Evolutionary conservation across 2,888 invertebrate species (phyloP), one percentile per base, ranked within the genome.

Genomic region (Brachynemurus nebulosus): DNA sequence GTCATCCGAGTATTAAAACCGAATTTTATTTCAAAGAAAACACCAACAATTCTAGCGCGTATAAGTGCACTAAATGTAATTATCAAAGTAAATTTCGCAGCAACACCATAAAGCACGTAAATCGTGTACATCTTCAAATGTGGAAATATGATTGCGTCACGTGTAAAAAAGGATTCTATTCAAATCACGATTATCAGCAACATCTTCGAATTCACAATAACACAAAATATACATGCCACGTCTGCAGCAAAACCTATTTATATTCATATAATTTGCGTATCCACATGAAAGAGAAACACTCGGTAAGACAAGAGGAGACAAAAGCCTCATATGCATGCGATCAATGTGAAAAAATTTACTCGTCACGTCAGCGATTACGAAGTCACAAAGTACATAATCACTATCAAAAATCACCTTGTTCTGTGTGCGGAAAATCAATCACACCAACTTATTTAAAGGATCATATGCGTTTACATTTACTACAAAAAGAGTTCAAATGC

Each of bases 401-500:
- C 19, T 4, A 19, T 11, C 25, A 21, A 27, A 23, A 14, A 2
- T 25, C 18, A 2, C 12, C 6, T 8, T 44, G 44, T 23, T 14
- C 17, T 2, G 19, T 27, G 2, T 44, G 44, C 12, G 37, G 27
- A 4, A 44, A 44, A 25, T 27, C 20, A 30, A 38, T 44, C 19
- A 27, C 37, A 12, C 25, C 18, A 4, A 25, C 14, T 7, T 16
- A 17, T 27, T 27, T 44, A 6, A 16, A 20, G 8, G 19, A 20
- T 6, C 44, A 44, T 19, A 25, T 27, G 12, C 21, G 44, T n/a
- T 16, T 27, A 18, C 44, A 44, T 27, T 25, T 18, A 18, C 12
- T 16, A 19, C n/a, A 30, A 19, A 42, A 17, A 11, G 25, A 23
- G 11, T 42, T 34, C 16, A 9, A 12, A 4, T 67, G 67, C 45